phyloP scores from a whole-genome alignment of 2,888 invertebrate genomes.

The Gortyna flavago region DNA sequence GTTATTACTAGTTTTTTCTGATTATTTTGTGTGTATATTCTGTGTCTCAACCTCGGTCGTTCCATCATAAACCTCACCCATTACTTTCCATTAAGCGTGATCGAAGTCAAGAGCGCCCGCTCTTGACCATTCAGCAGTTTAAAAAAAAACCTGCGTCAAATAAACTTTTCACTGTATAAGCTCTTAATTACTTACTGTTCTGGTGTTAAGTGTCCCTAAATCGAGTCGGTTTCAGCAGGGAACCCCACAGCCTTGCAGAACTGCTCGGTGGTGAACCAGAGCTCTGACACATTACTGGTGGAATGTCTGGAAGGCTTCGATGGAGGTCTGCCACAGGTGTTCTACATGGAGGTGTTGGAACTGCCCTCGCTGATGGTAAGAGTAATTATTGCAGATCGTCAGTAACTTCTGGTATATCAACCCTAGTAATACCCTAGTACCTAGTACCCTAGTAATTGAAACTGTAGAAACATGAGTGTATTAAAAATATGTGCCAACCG shows the following conservation, averaged over 20 bases:
- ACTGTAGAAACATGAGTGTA: background rate
- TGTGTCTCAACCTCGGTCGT: background rate
- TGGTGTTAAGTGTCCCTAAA: conserved; percentile 30
- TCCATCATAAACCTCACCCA: background rate
- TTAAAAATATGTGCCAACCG: too few species aligned
- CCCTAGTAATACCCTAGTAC: too few species aligned
- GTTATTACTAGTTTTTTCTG: background rate
- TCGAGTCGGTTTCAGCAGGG: conserved; percentile 87
- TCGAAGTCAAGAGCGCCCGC: background rate
- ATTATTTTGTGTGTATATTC: background rate
- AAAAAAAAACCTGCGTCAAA: background rate
- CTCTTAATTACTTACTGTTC: background rate
- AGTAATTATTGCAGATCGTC: background rate
- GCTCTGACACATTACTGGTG: conserved; percentile 91
- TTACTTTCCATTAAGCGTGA: background rate
- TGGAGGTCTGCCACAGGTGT: conserved; percentile 95
- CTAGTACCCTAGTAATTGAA: too few species aligned
- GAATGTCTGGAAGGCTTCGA: conserved; percentile 96
- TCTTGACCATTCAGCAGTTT: background rate
- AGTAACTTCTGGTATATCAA: too few species aligned
- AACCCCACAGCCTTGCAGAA: conserved; percentile 95
- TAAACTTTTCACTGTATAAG: background rate
- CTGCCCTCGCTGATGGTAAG: conserved; percentile 90
- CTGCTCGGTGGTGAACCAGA: conserved; percentile 96
- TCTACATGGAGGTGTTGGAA: conserved; percentile 94